Evolutionary conservation across 53 echinoderm and acorn worm genomes (phyloP).

Genomic region (Temnopleurus reevesii): DNA sequence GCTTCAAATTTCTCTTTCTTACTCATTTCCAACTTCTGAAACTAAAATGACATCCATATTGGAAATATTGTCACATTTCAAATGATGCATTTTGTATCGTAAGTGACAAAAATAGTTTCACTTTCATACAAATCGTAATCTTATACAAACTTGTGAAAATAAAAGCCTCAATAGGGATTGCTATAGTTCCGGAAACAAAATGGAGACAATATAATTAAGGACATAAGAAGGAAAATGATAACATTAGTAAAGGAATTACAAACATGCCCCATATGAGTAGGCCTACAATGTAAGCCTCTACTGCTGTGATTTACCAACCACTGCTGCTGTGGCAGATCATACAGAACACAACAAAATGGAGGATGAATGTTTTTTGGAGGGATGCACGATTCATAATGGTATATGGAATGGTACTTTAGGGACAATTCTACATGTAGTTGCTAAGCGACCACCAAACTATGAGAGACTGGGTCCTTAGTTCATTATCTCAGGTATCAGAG

Average conservation of each 20-base stretch:
- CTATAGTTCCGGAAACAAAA: too few relatives aligned
- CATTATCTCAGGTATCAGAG: slow-evolving; percentile 8
- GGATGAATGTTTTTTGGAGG: too few relatives aligned
- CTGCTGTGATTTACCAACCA: too few relatives aligned
- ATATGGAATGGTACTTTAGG: slow-evolving; percentile 31
- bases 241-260: too few relatives aligned
- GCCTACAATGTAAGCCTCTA: too few relatives aligned
- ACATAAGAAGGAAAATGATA: too few relatives aligned
- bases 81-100: background rate
- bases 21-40: background rate
- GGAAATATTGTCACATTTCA: background rate
- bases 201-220: too few relatives aligned
- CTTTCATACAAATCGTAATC: background rate
- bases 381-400: slow-evolving; percentile 11
- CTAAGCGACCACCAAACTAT: slow-evolving; percentile 1
- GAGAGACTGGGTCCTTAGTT: slow-evolving; percentile 22
- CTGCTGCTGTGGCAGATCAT: too few relatives aligned
- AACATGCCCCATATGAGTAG: too few relatives aligned
- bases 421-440: background rate
- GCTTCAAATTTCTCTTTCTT: background rate
- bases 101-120: background rate
- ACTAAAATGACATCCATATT: background rate
- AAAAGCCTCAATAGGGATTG: too few relatives aligned
- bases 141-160: too few relatives aligned
- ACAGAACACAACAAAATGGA: too few relatives aligned